Percentiles rank a stretch among this genome's conserved stretches.
phyloP scores from a whole-genome alignment of 2,888 invertebrate genomes.

The Agonopterix subpropinquella region DNA sequence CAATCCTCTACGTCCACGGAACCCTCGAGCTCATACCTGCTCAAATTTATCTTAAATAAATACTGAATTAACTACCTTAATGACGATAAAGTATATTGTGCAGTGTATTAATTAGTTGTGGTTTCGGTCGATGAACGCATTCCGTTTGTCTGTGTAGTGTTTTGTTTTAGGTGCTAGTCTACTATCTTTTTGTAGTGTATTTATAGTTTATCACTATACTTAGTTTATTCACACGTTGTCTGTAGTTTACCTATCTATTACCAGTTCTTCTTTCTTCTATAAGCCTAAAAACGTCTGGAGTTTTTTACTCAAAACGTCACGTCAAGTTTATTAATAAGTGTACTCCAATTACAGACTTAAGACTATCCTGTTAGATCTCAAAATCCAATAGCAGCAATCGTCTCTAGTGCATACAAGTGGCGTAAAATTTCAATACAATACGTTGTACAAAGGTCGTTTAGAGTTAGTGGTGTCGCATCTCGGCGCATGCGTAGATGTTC shows the following conservation, averaged over 20 bases:
- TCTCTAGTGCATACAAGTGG: neutral
- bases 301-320: too few relatives aligned
- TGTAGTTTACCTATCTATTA: too few relatives aligned
- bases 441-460: neutral
- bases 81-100: neutral
- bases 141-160: constrained; percentile 6
- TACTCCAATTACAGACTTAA: too few relatives aligned
- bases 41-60: constrained; percentile 7
- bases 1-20: constrained; percentile 37
- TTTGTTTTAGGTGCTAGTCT: neutral
- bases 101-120: neutral
- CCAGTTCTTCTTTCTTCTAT: too few relatives aligned
- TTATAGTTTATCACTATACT: too few relatives aligned
- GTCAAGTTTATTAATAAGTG: too few relatives aligned
- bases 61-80: neutral
- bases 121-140: neutral
- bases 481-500: constrained; percentile 42
- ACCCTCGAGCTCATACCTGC: constrained; percentile 23
- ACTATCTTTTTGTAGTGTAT: too few relatives aligned
- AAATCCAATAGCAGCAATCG: too few relatives aligned
- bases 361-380: too few relatives aligned
- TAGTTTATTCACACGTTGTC: too few relatives aligned
- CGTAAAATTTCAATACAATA: neutral
- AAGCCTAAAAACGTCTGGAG: too few relatives aligned
- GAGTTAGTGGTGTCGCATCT: constrained; percentile 20